Evolutionary conservation across 2,888 invertebrate species (phyloP), one percentile per base, ranked within the genome.

Genomic region (Epinotia nisella): DNA sequence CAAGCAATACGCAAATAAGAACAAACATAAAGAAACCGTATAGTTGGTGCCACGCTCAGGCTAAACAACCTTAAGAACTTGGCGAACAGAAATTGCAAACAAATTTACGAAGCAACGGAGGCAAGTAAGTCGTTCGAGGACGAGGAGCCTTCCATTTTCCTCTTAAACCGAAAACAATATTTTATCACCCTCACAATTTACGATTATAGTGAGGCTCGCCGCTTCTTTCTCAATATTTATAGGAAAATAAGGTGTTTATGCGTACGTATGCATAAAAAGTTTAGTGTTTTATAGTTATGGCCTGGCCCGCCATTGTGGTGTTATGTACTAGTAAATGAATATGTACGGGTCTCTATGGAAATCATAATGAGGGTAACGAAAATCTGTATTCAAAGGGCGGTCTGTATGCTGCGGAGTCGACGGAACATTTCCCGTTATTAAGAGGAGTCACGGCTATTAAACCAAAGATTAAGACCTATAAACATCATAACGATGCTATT

Each of bases 151-250:
- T 65, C 59, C 64, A 56, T 59, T 65, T 70, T 65, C 51, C 49
- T 45, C 61, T 55, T 61, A 45, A 67, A 56, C 71, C 49, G 55
- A 60, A 71, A 71, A 60, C 45, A 41, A 60, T 65, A 71, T 71
- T 66, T 71, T 71, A 71, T 71, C 61, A 61, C 71, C 60, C 17
- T 39, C 17, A 67, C 29, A 61, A 71, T 71, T 71, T 71, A 71
- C 45, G 60, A 41, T 71, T 61, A 71, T 71, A n/a, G 67, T 67
- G 29, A 24, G 15, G 24, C 19, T 29, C 45, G 55, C 41, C 45
- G 55, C 55, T 59, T 49, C 58, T 67, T 49, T 49, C 45, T 39
- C 58, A 29, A 59, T 59, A 60, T 71, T 61, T 67, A 53, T 55
- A 61, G 45, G 49, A 56, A 66, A 70, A 49, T 64, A 58, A 59